These are phyloP conservation scores for Otolemur crassicaudatus DNA, from an alignment of 2,797 vertebrate genomes.

Conservation along the genomic window DNA sequence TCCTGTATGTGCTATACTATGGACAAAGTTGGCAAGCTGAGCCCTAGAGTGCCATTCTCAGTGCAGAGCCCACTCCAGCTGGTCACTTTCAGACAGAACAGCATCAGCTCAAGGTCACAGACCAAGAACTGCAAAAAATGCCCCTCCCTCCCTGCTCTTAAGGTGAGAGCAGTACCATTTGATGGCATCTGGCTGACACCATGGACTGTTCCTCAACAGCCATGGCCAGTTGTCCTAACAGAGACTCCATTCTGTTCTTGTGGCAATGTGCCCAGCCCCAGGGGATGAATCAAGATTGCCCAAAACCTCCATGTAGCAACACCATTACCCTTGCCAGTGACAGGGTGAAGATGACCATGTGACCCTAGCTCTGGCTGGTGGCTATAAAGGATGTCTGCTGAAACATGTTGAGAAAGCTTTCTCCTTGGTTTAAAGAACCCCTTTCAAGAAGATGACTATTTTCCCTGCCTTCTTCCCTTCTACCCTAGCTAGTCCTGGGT, in stretches of 20 bases:
- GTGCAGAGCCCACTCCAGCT: neutral
- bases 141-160: neutral
- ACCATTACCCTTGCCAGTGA: neutral
- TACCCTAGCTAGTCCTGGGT: neutral
- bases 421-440: neutral
- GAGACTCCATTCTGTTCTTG: slow-evolving; percentile 26
- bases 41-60: neutral
- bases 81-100: neutral
- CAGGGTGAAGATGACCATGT: neutral
- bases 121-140: neutral
- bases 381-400: neutral
- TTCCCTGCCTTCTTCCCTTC: neutral
- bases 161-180: neutral
- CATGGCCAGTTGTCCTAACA: neutral
- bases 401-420: neutral
- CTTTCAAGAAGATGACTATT: neutral
- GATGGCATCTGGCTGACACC: neutral
- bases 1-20: too few relatives aligned
- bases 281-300: neutral
- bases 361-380: neutral
- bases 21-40: neutral
- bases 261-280: neutral
- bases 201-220: neutral
- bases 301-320: neutral
- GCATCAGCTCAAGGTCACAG: neutral